phyloP scores from a whole-genome alignment of 2,113 vertebrate species.

The Galbula dea region DNA sequence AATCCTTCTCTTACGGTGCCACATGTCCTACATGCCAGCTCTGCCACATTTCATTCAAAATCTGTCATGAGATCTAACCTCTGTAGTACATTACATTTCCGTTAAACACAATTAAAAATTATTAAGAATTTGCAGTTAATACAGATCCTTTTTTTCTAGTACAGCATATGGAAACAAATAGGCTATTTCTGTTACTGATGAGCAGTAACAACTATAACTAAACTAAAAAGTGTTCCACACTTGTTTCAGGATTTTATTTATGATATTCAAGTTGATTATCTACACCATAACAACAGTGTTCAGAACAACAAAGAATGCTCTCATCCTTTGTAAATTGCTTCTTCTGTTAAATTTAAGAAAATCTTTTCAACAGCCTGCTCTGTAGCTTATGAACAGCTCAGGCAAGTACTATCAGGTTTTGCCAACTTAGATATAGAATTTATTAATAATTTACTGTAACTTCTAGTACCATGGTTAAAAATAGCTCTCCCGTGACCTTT shows the following conservation, averaged over 20 bases:
- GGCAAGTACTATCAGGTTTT: neutral
- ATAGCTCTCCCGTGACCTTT: neutral
- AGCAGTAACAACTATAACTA: neutral
- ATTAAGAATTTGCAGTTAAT: neutral
- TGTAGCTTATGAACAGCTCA: neutral
- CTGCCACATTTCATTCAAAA: neutral
- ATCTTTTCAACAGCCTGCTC: neutral
- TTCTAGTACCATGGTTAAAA: neutral
- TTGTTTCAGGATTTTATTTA: neutral
- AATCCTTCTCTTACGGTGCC: neutral
- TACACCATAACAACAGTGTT: neutral
- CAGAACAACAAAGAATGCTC: neutral
- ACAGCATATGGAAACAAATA: neutral
- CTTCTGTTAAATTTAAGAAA: neutral
- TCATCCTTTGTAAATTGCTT: neutral
- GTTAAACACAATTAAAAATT: neutral
- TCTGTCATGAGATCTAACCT: neutral
- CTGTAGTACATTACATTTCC: neutral
- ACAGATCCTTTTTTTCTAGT: neutral
- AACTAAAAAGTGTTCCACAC: neutral
- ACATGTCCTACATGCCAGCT: neutral
- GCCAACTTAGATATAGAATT: slow-evolving; percentile 3
- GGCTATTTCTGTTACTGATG: neutral
- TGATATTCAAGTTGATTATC: neutral
- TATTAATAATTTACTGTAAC: slow-evolving; percentile 42